Base-by-base conservation (phyloP, 2,113 vertebrate genomes). In the Hemibates koningsi region DNA sequence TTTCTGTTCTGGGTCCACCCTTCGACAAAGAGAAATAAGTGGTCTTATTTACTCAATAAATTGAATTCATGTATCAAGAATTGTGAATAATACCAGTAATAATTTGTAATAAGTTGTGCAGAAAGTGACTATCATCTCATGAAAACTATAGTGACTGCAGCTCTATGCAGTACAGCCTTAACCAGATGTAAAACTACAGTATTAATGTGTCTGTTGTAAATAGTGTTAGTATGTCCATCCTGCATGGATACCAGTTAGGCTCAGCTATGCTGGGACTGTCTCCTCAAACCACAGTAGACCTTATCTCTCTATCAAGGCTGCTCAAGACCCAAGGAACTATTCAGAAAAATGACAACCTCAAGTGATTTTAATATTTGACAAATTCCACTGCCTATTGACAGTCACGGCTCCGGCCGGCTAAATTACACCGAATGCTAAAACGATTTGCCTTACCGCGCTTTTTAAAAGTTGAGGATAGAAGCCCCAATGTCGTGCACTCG, bases 161-260 rank as follows among this genome's bases (percentile, higher is more conserved):
- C 91, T 78, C 85, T 92, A 87, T 94, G 95, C 96, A 96, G 95
- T 94, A 90, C 91, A 95, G 96, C 96, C 96, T 96, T 97, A 97
- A 97, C 94, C 94, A 94, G 94, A 95, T 93, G 93, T 95, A 91
- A 90, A 95, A 93, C 92, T 94, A 93, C 92, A 95, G 93, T 95
- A 95, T 92, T 93, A 82, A 95, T 86, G 91, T 94, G 91, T 94
- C 92, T 93, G 91, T 97, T 98, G 98, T 99, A 98, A 96, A 99
- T 98, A 98, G 96, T 98, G 97, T 98, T 98, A 96, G 95, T 98
- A 96, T 96, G 96, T 96, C 95, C 93, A 96, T 97, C 97, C 97
- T 97, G 96, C 96, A 97, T 98, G 97, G 95, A 97, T 97, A 96
- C 97, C 97, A 95, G 97, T 97, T 96, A 96, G 97, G 96, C 97